phyloP scores from a whole-genome alignment of 2,113 vertebrate genomes.

The Myocastor coypus region DNA sequence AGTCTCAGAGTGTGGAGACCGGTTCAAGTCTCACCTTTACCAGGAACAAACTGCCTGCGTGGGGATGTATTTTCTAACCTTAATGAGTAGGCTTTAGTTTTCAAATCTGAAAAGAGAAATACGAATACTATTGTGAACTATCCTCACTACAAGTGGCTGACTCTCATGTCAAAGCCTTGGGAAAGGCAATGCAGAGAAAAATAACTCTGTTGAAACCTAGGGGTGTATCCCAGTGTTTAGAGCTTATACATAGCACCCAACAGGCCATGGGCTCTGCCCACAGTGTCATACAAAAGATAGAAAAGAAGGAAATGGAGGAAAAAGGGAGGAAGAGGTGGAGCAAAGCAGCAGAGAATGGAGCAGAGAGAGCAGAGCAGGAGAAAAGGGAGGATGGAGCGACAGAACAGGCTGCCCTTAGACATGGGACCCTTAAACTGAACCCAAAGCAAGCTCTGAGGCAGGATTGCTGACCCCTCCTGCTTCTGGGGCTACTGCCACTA shows the following conservation, averaged over 20 bases:
- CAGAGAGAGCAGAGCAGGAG: neutral
- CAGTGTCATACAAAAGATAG: neutral
- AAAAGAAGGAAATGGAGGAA: neutral
- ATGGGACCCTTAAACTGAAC: neutral
- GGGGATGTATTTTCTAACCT: neutral
- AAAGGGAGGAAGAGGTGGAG: neutral
- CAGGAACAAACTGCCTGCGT: neutral
- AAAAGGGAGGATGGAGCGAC: neutral
- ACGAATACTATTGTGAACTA: neutral
- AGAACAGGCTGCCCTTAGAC: too few species aligned
- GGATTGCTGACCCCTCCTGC: rapidly evolving
- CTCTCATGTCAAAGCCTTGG: rapidly evolving
- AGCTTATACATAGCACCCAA: neutral
- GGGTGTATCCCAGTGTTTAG: neutral
- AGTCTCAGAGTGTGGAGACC: neutral
- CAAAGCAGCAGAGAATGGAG: neutral
- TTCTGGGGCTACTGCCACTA: neutral
- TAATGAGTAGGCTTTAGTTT: constrained; percentile 39
- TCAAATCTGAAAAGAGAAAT: neutral
- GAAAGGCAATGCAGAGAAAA: rapidly evolving
- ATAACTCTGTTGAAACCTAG: neutral
- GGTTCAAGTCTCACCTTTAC: neutral
- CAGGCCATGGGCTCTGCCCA: neutral
- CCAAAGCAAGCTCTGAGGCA: neutral
- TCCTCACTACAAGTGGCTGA: neutral